Evolutionary conservation across 1,140 invertebrate genomes (phyloP), one percentile per base, ranked within the genome.

Genomic region (Dendrolimus kikuchii): DNA sequence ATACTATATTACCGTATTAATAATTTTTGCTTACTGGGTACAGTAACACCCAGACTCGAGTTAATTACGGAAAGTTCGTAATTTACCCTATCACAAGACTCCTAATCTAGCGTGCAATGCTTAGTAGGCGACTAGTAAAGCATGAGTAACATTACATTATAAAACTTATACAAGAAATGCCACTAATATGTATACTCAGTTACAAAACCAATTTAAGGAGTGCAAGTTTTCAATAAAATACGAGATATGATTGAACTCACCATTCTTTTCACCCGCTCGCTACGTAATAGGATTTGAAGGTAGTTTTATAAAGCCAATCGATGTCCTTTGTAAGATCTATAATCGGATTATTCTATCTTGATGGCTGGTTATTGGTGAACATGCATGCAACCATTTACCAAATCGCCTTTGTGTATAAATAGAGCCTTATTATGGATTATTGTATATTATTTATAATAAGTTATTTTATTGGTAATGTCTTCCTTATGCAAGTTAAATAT

Each of bases 271-370:
- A 9, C 23, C 23, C 23, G 40, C 40, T 54, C 53, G 46, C 50
- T 55, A 49, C 40, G 23, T 23, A 23, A 23, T 23, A 23, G 23
- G 23, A 23, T n/a, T 5, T 45, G 40, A 9, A 38, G 9, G 64
- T 66, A 58, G 59, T 71, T 65, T 57, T 57, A 59, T 62, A 61
- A 73, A 74, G 62, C 63, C 45, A 54, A 55, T 63, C 55, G 63
- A 63, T 63, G 58, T 66, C 60, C 70, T 60, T 64, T 70, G 63
- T 64, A 59, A 55, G 54, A 46, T 40, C 40, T 43, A 54, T 71
- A 74, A 75, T 70, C 66, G 59, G 71, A 77, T 79, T 75, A 73
- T 64, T 68, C 50, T 64, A 68, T 70, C 62, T 68, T 58, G 45
- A 40, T 23, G 37, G 40, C 47, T 48, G 63, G 69, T 65, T 71